These are phyloP conservation scores for Acanthurus leucopareius DNA, from an alignment of 2,797 vertebrate species.

Conservation along the genomic window DNA sequence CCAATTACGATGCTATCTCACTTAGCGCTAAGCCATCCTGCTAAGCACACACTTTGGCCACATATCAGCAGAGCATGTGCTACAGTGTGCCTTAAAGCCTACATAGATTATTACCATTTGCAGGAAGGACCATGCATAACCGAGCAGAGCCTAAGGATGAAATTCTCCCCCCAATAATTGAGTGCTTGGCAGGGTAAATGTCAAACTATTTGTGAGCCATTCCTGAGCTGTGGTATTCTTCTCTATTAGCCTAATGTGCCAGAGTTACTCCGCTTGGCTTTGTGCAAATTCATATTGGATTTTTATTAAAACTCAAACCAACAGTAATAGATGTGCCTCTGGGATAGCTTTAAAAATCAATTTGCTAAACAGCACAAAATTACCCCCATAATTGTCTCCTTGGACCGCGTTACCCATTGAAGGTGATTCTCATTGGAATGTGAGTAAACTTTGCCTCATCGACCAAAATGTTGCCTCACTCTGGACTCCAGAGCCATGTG, in stretches of 20 bases:
- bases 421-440: slow-evolving; percentile 75
- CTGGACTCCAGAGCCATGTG: slow-evolving; percentile 31
- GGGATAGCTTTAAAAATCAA: slow-evolving; percentile 84
- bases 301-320: slow-evolving; percentile 84
- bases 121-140: slow-evolving; percentile 62
- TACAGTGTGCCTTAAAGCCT: slow-evolving; percentile 62
- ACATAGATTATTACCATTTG: slow-evolving; percentile 69
- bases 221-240: slow-evolving; percentile 70
- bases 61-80: slow-evolving; percentile 48
- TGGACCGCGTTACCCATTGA: slow-evolving; percentile 69
- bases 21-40: slow-evolving; percentile 23
- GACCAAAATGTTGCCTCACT: slow-evolving; percentile 32
- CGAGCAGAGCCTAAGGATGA: slow-evolving; percentile 63
- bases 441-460: slow-evolving; percentile 70
- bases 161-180: slow-evolving; percentile 71
- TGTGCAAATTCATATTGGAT: slow-evolving; percentile 83
- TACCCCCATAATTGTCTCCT: slow-evolving; percentile 80
- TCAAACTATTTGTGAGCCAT: slow-evolving; percentile 75
- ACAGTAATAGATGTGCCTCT: slow-evolving; percentile 80
- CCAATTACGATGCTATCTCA: slow-evolving; percentile 71
- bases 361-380: slow-evolving; percentile 83
- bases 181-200: slow-evolving; percentile 75
- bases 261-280: slow-evolving; percentile 75
- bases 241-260: slow-evolving; percentile 81
- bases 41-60: slow-evolving; percentile 55